Conservation (phyloP, 2,113 vertebrate species). For the Chrysochloris asiatica region DNA sequence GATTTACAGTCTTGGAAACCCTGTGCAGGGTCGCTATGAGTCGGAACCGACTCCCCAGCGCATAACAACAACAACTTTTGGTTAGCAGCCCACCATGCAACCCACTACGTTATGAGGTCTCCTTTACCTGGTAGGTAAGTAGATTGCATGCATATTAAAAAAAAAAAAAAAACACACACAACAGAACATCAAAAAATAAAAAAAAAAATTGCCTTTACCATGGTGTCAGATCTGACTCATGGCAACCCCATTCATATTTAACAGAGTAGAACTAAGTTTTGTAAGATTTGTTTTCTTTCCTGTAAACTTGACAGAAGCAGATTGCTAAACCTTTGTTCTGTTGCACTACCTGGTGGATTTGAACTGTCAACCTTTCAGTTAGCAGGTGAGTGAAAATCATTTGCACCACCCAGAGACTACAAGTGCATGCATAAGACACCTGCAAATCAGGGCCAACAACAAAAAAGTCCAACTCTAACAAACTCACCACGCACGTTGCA, state of each 20-base stretch:
- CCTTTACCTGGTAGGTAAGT: not conserved
- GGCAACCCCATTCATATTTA: not conserved
- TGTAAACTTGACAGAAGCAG: not conserved
- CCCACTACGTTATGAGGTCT: too few relatives aligned
- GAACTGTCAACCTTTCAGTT: not conserved
- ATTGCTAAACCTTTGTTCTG: not conserved
- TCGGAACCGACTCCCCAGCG: too few relatives aligned
- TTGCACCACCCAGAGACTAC: not conserved
- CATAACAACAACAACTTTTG: too few relatives aligned
- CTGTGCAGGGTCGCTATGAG: too few relatives aligned
- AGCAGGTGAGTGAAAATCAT: not conserved
- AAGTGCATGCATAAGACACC: not conserved
- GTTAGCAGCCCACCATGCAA: too few relatives aligned
- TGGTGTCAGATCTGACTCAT: not conserved
- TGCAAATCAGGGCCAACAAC: not conserved
- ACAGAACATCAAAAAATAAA: too few relatives aligned
- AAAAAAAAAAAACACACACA: too few relatives aligned
- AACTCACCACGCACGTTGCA: not conserved
- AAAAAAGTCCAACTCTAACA: not conserved
- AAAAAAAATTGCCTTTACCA: too few relatives aligned
- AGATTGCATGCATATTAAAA: not conserved
- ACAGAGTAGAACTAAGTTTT: not conserved
- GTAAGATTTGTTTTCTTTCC: not conserved
- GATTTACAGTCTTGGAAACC: too few relatives aligned
- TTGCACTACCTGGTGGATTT: not conserved